Conservation (phyloP, 2,888 invertebrate genomes). For the Chydorus sphaericus region DNA sequence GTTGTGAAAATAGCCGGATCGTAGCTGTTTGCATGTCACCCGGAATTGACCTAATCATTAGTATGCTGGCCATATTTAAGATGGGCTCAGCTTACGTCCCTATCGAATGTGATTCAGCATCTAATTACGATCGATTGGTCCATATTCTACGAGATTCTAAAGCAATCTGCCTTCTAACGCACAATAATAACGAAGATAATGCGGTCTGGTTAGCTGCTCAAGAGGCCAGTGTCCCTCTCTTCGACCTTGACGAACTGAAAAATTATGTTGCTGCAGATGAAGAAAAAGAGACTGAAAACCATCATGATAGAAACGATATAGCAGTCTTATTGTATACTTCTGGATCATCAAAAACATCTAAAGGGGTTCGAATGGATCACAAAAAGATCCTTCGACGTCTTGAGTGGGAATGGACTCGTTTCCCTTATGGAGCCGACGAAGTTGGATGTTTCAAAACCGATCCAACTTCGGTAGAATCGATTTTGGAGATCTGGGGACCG, state of each 20-base stretch:
- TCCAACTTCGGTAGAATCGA: conserved; percentile 77
- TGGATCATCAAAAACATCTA: conserved; percentile 77
- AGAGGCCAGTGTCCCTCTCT: background rate
- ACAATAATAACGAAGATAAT: too few species aligned
- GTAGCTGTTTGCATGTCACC: conserved; percentile 68
- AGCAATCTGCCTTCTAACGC: conserved; percentile 52
- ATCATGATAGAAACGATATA: conserved; percentile 25
- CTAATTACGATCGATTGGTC: conserved; percentile 47
- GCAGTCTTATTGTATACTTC: conserved; percentile 70
- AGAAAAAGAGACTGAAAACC: background rate
- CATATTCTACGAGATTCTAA: conserved; percentile 61
- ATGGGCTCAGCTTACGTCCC: conserved; percentile 73
- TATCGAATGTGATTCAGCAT: conserved; percentile 58
- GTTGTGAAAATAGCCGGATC: conserved; percentile 53
- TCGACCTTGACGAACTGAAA: background rate
- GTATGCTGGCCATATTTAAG: conserved; percentile 60
- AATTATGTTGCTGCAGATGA: background rate
- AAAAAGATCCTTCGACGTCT: conserved; percentile 63
- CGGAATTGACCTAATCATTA: conserved; percentile 47
- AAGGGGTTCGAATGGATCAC: conserved; percentile 70
- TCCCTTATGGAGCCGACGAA: conserved; percentile 56
- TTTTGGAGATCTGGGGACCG: conserved; percentile 76
- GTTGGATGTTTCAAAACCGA: conserved; percentile 79
- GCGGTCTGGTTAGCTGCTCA: background rate
- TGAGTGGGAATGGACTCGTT: conserved; percentile 71